A percentile compares a stretch with the other conserved stretches of the same genome.
phyloP scores from a whole-genome alignment of 2,113 vertebrate genomes.

The Astatotilapia flaviijosephi region DNA sequence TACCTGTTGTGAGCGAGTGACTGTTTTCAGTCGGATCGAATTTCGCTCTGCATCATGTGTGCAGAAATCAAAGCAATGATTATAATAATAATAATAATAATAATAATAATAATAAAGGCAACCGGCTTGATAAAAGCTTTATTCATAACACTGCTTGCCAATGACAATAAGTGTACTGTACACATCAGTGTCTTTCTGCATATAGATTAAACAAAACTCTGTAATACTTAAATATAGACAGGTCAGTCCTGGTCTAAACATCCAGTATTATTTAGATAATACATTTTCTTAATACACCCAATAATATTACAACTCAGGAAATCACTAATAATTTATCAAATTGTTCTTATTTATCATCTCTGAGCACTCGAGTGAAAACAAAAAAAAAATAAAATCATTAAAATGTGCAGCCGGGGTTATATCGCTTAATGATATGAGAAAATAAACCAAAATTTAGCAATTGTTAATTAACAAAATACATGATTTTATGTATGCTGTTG shows the following conservation, averaged over 20 bases:
- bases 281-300: constrained; percentile 23
- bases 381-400: constrained; percentile 30
- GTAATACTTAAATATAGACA: constrained; percentile 54
- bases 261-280: constrained; percentile 37
- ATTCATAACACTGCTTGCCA: constrained; percentile 50
- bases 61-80: background rate
- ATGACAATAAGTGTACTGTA: constrained; percentile 17
- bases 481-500: constrained; percentile 14
- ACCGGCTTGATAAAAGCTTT: constrained; percentile 42
- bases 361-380: background rate
- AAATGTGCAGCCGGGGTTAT: constrained; percentile 7
- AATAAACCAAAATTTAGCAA: constrained; percentile 10
- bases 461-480: constrained; percentile 22
- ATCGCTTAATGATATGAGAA: constrained; percentile 7
- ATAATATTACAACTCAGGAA: constrained; percentile 51
- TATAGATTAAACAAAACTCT: constrained; percentile 30
- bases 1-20: background rate
- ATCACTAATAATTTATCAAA: constrained; percentile 70
- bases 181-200: constrained; percentile 55
- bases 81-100: background rate
- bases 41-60: background rate
- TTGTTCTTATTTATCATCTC: constrained; percentile 3
- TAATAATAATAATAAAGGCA: background rate
- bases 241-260: constrained; percentile 13
- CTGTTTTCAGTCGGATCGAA: background rate